Base-by-base conservation (phyloP, 2,888 invertebrate genomes). In the Scaptomyza flava region DNA sequence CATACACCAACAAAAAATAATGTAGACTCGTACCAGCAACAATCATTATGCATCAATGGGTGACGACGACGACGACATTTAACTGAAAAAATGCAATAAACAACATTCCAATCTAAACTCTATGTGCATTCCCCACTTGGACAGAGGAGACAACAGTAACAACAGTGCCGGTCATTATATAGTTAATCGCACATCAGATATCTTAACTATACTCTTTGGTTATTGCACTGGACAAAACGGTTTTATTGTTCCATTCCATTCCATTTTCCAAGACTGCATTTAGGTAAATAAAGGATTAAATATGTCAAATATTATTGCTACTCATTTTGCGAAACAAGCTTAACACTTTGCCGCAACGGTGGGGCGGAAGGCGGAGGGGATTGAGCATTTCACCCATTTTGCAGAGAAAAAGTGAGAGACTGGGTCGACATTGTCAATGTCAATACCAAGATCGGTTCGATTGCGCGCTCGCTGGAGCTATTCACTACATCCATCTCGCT, bases 81-180 rank as follows among this genome's bases (percentile, higher is more conserved):
- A 83, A 65, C 81, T 72, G 62, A 76, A 27, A 27, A 79, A 81
- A 85, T 81, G 82, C 80, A 85, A 79, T 82, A 77, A 86, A 80
- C 80, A 83, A 69, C 81, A 82, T 82, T 86, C 86, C 86, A 75
- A 83, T 75, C 69, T 73, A 69, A 83, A 70, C 77, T 54, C 50
- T 67, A 64, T 61, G 66, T 66, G 59, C 67, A 70, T 60, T 31
- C 61, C 57, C 14, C 12, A 6, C 6, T n/a, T 6, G 12, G 17
- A 54, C 30, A 33, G 53, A 47, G 20, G 5, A 6, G 27, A 27
- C 27, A 30, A 30, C 33, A 58, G 41, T 38, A 48, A 61, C 53
- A 69, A 68, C 60, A 72, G 47, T 72, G 72, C 12, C 72, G 50
- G 68, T 63, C 73, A 85, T 81, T 79, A 81, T 81, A 56, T 51